phyloP scores from a whole-genome alignment of 2,113 vertebrate species.

The Tonatia bakeri region DNA sequence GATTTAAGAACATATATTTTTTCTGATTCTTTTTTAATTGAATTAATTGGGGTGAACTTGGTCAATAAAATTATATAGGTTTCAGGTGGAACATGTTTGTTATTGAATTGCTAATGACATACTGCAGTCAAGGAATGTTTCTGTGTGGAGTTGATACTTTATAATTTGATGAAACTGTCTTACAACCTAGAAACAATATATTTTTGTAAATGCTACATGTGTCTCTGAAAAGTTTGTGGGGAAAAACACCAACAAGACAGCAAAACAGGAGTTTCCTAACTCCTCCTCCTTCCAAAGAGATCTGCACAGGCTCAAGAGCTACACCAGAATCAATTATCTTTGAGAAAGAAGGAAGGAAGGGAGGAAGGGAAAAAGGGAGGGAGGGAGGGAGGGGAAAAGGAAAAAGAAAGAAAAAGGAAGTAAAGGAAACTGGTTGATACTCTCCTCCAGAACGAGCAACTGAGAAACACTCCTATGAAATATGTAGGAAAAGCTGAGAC shows the following conservation, averaged over 20 bases:
- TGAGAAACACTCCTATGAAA: not conserved
- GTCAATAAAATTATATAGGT: not conserved
- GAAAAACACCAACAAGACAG: not conserved
- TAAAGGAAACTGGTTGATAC: not conserved
- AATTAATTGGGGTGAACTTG: not conserved
- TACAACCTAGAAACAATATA: not conserved
- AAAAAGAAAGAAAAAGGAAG: rapidly evolving
- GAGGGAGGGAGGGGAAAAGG: too few relatives aligned
- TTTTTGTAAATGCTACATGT: not conserved
- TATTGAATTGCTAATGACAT: not conserved
- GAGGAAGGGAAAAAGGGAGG: too few relatives aligned
- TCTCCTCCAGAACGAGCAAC: not conserved
- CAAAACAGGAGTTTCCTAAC: not conserved
- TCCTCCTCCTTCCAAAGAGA: not conserved
- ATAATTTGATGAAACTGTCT: not conserved
- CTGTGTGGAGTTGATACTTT: not conserved
- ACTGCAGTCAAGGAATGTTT: not conserved
- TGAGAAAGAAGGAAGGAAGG: not conserved
- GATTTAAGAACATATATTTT: not conserved
- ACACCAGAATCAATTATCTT: not conserved
- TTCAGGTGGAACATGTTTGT: not conserved
- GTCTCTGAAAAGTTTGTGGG: not conserved
- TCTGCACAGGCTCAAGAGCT: not conserved
- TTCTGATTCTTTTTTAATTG: not conserved
- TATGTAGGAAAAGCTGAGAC: not conserved